These are phyloP conservation scores for Pycnonotus jocosus DNA, from an alignment of 2,113 vertebrate species.

Conservation along the genomic window DNA sequence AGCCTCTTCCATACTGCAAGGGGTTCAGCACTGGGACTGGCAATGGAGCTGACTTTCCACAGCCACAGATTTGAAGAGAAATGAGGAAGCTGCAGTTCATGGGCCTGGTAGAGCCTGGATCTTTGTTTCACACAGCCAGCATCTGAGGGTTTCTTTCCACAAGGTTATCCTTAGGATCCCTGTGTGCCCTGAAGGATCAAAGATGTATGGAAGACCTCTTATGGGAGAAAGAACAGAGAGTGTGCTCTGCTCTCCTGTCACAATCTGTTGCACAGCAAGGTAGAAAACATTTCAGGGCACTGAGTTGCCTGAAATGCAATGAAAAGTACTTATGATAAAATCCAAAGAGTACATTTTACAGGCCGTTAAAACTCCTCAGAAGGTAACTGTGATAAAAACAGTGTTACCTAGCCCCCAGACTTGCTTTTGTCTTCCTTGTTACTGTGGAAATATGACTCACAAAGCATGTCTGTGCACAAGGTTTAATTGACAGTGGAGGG, in stretches of 20 bases:
- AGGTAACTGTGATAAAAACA: not conserved
- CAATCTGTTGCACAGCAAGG: not conserved
- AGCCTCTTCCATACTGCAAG: not conserved
- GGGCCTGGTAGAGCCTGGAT: not conserved
- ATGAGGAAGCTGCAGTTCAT: not conserved
- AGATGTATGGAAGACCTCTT: not conserved
- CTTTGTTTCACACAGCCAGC: not conserved
- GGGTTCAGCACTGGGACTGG: not conserved
- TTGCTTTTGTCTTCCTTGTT: not conserved
- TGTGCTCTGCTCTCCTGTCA: not conserved
- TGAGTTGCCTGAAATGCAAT: not conserved
- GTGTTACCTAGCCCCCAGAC: not conserved
- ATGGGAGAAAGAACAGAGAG: not conserved
- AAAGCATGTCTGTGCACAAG: not conserved
- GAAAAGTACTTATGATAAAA: not conserved
- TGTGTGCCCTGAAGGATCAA: not conserved
- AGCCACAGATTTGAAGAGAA: not conserved
- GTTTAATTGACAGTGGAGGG: not conserved
- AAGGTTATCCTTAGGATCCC: not conserved
- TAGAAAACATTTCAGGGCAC: not conserved
- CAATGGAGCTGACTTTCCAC: not conserved
- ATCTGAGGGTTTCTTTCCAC: not conserved
- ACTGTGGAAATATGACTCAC: not conserved
- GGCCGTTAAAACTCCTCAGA: not conserved
- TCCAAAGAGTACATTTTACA: accelerated